Conservation (phyloP, 2,888 invertebrate genomes). For the Drosophila robusta region DNA sequence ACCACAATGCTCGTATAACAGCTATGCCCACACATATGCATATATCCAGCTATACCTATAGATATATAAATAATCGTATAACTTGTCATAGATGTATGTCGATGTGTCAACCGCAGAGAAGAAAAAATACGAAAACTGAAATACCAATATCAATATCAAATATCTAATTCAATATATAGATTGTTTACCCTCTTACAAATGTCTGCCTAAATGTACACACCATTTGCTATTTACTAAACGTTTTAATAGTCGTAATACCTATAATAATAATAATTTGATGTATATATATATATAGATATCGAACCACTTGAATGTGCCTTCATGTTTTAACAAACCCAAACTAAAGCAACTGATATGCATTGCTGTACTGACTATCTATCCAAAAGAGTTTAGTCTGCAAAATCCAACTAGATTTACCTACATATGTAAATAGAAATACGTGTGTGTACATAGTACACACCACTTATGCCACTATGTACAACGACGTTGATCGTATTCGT, state of each 20-base stretch:
- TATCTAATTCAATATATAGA: constrained; percentile 31
- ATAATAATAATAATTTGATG: constrained; percentile 25
- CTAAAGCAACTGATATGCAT: constrained; percentile 52
- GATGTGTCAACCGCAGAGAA: constrained; percentile 47
- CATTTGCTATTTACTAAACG: constrained; percentile 50
- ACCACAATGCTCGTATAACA: constrained; percentile 65
- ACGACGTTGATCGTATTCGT: constrained; percentile 22
- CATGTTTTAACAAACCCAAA: constrained; percentile 15
- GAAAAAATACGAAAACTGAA: constrained; percentile 27
- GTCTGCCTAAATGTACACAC: constrained; percentile 65
- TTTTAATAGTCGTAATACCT: constrained; percentile 38
- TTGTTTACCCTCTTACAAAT: constrained; percentile 41
- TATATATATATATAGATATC: constrained; percentile 14
- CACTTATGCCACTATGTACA: constrained; percentile 7
- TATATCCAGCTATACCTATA: constrained; percentile 48
- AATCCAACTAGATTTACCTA: constrained; percentile 35
- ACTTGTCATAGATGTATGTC: constrained; percentile 49
- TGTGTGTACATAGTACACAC: neutral
- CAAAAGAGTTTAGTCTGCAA: constrained; percentile 8
- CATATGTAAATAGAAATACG: constrained; percentile 43
- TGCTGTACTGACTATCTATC: constrained; percentile 52
- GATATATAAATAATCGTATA: constrained; percentile 39
- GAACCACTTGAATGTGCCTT: constrained; percentile 60
- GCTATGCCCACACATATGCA: constrained; percentile 53
- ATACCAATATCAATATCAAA: constrained; percentile 36